Evolutionary conservation across 2,888 invertebrate species (phyloP).

Genomic region (Teleogryllus oceanicus): DNA sequence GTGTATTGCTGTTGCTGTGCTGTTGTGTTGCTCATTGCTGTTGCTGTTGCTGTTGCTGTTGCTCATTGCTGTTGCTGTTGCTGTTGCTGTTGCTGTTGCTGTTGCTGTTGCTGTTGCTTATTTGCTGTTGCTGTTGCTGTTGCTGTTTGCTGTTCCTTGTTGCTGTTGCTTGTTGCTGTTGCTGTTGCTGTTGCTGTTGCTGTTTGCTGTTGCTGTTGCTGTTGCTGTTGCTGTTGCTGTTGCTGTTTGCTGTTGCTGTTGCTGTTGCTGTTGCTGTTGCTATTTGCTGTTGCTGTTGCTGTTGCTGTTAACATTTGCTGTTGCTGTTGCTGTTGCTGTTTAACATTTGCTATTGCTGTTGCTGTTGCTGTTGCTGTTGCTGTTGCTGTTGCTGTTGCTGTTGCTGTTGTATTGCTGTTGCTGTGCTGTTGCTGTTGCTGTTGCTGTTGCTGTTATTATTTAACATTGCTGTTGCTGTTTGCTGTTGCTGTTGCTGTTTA

Average conservation of each 20-base stretch:
- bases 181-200: constrained; percentile 37
- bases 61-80: too few relatives aligned
- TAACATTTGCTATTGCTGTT: constrained; percentile 43
- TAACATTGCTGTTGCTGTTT: too few relatives aligned
- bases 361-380: constrained; percentile 45
- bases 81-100: constrained; percentile 51
- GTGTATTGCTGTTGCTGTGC: constrained; percentile 42
- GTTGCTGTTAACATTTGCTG: too few relatives aligned
- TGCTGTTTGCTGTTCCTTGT: constrained; percentile 37
- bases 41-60: constrained; percentile 54
- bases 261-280: too few relatives aligned
- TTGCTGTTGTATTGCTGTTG: constrained; percentile 29
- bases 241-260: too few relatives aligned
- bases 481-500: constrained; percentile 48
- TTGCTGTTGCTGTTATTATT: constrained; percentile 42
- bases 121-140: constrained; percentile 38
- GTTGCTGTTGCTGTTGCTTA: constrained; percentile 45
- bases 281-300: too few relatives aligned
- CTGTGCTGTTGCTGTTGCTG: constrained; percentile 40
- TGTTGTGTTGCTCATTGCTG: too few relatives aligned
- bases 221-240: constrained; percentile 37
- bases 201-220: constrained; percentile 37
- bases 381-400: constrained; percentile 42
- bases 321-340: constrained; percentile 38
- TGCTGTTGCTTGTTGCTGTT: constrained; percentile 36